Conservation (phyloP, 2,113 vertebrate species). For the Tretioscincus oriximinensis region DNA sequence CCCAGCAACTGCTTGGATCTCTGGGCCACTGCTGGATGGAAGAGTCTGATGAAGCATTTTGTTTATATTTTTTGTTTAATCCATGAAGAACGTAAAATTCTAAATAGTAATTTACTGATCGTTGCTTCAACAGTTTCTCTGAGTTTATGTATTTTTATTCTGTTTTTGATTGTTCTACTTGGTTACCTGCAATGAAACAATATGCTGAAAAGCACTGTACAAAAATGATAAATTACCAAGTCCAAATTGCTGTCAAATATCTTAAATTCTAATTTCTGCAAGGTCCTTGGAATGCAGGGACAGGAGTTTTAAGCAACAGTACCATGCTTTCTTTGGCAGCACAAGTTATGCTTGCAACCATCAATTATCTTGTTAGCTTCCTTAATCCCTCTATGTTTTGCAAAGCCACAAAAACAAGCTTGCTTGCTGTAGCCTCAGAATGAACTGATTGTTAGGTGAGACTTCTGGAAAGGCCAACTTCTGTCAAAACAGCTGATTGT, state of each 20-base stretch:
- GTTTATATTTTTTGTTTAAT: too few species aligned
- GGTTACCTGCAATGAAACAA: too few species aligned
- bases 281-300: slow-evolving; percentile 18
- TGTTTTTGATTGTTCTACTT: too few species aligned
- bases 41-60: too few species aligned
- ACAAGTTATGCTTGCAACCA: slow-evolving; percentile 24
- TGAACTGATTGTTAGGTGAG: slow-evolving; percentile 8
- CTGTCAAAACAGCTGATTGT: background rate
- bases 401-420: slow-evolving; percentile 29
- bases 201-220: too few species aligned
- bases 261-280: slow-evolving; percentile 11
- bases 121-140: too few species aligned
- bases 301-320: background rate
- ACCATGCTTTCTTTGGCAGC: accelerated
- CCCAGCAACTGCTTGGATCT: too few species aligned
- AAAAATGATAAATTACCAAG: background rate
- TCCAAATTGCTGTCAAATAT: slow-evolving; percentile 34
- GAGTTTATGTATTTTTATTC: too few species aligned
- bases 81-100: too few species aligned
- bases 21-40: too few species aligned
- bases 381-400: background rate
- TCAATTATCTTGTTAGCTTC: background rate
- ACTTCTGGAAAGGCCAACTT: background rate
- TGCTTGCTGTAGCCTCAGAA: background rate
- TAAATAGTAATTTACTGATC: too few species aligned